Evolutionary conservation across 2,113 vertebrate species (phyloP).

Genomic region (Polypterus senegalus): DNA sequence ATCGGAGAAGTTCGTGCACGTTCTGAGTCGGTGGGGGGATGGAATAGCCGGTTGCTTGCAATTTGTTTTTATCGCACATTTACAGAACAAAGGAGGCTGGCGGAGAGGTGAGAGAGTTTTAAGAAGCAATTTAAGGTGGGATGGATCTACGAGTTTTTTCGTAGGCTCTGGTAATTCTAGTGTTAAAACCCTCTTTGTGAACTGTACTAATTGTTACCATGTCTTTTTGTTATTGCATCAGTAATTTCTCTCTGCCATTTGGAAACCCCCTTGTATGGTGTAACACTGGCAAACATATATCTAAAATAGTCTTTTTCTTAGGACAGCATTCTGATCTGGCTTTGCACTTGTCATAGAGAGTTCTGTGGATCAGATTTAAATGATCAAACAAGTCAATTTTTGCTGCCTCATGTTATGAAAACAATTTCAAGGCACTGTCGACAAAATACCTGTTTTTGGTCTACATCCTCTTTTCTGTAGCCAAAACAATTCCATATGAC

Average conservation of each 20-base stretch:
- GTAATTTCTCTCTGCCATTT: constrained; percentile 10
- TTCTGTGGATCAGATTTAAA: constrained; percentile 12
- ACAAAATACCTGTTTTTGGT: constrained; percentile 2
- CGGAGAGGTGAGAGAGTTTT: too few species aligned
- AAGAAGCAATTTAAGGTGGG: too few species aligned
- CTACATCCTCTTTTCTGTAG: neutral
- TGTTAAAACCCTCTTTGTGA: constrained; percentile 11
- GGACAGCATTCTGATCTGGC: constrained; percentile 4
- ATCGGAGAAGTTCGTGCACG: too few species aligned
- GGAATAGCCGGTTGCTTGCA: too few species aligned
- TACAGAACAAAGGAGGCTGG: too few species aligned
- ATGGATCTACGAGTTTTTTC: too few species aligned
- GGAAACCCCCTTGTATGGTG: constrained; percentile 11
- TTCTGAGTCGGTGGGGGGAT: too few species aligned
- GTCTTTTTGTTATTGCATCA: constrained; percentile 12
- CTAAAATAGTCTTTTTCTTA: constrained; percentile 9
- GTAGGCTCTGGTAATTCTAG: too few species aligned
- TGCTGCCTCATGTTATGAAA: constrained; percentile 12
- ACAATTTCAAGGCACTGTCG: neutral
- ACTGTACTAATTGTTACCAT: constrained; percentile 11
- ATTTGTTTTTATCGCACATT: too few species aligned
- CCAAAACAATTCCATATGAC: constrained; percentile 8
- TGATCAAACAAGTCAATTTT: constrained; percentile 13
- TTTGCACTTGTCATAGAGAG: constrained; percentile 13
- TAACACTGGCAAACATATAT: constrained; percentile 16